Evolutionary conservation across 1,140 invertebrate genomes (phyloP), one percentile per base, ranked within the genome.

Genomic region (Leguminivora glycinivorella): DNA sequence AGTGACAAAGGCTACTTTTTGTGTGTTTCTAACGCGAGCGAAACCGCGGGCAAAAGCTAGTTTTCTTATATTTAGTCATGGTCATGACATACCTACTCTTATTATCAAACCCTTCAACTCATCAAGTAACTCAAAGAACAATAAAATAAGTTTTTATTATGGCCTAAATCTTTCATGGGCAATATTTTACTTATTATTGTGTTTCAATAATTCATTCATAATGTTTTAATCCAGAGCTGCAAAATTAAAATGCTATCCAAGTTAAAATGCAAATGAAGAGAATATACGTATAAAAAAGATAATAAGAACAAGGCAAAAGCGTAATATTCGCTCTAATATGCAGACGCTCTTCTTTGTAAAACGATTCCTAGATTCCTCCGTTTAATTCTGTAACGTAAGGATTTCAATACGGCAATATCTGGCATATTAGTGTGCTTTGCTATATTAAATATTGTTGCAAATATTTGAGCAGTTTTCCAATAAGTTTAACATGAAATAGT

Each of bases 241-340:
- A 43, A n/a, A n/a, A 43, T 43, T 43, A 43, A 34, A 34, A 43
- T n/a, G 2, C 2, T 10, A 17, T 17, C 40, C 40, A 6, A 4
- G 17, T 43, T n/a, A 43, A 43, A 43, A 43, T 43, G 40, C 40
- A 43, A n/a, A 43, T 43, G n/a, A 43, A n/a, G 10, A 5, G 14
- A n/a, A n/a, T 43, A 43, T 43, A 43, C 2, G 40, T n/a, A 43
- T 43, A 43, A 43, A n/a, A 38, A 43, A 43, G n/a, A 43, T 17
- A 43, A 17, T 43, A 43, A 43, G 40, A 43, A 43, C 14, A 43
- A 17, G 40, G 40, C 40, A 17, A 43, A 43, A 43, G 5, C 14
- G 40, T 43, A 43, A 43, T 43, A 43, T 43, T 14, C 40, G 14
- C 40, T 43, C 40, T 43, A 43, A 43, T 43, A 43, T 43, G 40